phyloP scores from a whole-genome alignment of 2,797 vertebrate species.

The Astyanax mexicanus region DNA sequence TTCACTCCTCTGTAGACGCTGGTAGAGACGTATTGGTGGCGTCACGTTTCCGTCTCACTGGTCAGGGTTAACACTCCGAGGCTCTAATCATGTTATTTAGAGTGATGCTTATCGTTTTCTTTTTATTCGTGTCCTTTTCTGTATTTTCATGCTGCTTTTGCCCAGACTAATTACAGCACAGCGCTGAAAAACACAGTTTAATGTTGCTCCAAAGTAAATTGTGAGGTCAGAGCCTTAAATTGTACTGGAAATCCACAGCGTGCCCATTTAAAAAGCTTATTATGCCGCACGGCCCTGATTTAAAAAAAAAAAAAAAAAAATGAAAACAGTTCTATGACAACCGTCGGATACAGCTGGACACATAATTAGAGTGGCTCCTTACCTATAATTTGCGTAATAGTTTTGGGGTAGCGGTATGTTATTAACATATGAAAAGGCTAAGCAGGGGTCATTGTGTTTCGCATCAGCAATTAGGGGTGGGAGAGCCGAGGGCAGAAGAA shows the following conservation, averaged over 20 bases:
- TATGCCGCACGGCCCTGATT: conserved; percentile 64
- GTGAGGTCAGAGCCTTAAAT: conserved; percentile 63
- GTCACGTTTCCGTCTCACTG: too few species aligned
- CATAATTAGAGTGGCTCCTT: conserved; percentile 81
- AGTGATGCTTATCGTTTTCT: background rate
- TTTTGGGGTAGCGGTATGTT: conserved; percentile 81
- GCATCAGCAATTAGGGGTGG: conserved; percentile 78
- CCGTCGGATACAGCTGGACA: conserved; percentile 78
- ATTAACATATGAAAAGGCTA: conserved; percentile 87
- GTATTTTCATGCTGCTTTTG: background rate
- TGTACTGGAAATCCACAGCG: conserved; percentile 63
- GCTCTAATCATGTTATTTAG: background rate
- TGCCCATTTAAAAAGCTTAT: conserved; percentile 60
- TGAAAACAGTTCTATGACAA: conserved; percentile 69
- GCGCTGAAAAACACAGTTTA: conserved; percentile 18
- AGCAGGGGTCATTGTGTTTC: conserved; percentile 81
- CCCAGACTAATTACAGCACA: conserved; percentile 30
- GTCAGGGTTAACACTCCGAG: background rate
- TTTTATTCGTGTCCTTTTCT: background rate
- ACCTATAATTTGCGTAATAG: conserved; percentile 86
- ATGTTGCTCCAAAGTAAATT: conserved; percentile 60
- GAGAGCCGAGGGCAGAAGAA: conserved; percentile 79
- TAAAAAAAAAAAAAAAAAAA: background rate
- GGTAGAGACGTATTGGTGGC: too few species aligned
- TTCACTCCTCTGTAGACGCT: too few species aligned